Evolutionary conservation across 2,888 invertebrate genomes (phyloP), one percentile per base, ranked within the genome.

Genomic region (Drosophila crucigera): DNA sequence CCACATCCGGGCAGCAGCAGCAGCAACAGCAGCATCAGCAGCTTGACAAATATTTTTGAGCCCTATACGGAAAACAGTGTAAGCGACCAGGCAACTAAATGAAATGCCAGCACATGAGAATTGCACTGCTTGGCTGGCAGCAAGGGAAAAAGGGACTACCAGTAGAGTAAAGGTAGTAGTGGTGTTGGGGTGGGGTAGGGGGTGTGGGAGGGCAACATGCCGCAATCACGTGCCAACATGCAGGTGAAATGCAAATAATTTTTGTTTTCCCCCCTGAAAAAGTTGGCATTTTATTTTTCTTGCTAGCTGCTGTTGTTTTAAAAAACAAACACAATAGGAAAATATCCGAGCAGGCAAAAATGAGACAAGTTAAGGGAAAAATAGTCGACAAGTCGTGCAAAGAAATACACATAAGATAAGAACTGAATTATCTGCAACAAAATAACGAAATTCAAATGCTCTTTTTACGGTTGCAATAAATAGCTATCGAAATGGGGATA

Each of bases 151-250:
- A 9, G 47, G 47, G 25, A 16, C 7, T 4, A 1, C 7, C 30
- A 35, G 9, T 1, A 52, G 22, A 43, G 33, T 30, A 14, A 47
- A 25, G 50, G 33, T 54, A 33, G 49, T 19, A 47, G 37, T 49
- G 37, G 31, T n/a, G 50, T 11, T 41, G 28, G 33, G 41, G 43
- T 10, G 6, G n/a, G 22, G 30, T 25, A 14, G 22, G 22, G 6
- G 22, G 54, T 30, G 25, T 11, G 25, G 35, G 30, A 10, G 10
- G 30, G 39, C 30, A 50, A 63, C 74, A 70, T 74, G 76, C 89
- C 82, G 87, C 87, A 85, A 85, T 85, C 89, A 85, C 89, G 89
- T 89, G 84, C 77, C 87, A 89, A 87, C 87, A 89, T 87, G 82
- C 89, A 84, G 87, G 85, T 84, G 82, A 89, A 84, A 85, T 85